Evolutionary conservation across 2,797 vertebrate genomes (phyloP), one percentile per base, ranked within the genome.

Genomic region (Anniella stebbinsi): DNA sequence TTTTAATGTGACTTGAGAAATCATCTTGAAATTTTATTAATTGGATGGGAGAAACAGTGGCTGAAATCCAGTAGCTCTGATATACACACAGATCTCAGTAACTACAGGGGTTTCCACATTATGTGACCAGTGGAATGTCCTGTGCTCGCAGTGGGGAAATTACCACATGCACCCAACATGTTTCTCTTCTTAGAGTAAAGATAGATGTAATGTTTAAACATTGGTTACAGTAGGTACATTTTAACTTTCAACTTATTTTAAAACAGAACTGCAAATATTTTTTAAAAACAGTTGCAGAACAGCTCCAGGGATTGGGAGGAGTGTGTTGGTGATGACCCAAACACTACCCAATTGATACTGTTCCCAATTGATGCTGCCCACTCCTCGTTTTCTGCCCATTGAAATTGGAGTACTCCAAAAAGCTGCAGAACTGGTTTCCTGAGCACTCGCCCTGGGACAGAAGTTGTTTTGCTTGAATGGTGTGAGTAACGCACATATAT

Each of bases 1-100:
- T 86, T 12, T 28, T 85, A 95, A 78, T 18, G 30, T 33, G 41
- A 93, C 93, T 82, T 25, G 33, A 85, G 83, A 87, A 86, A 88
- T 92, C 87, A 70, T n/a, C n/a, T 93, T 72, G 85, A 23, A 57
- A 12, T 72, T 92, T 66, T 87, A 11, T 83, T 67, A 45, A 63
- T 93, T 87, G 11, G 25, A 75, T 92, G 41, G 84, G 87, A 87
- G 86, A 89, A 91, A 88, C 82, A 9, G 38, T 36, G 36, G 63
- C 21, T 76, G 7, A 45, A 63, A 85, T 86, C 76, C 28, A n/a
- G 45, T 13, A 2, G 63, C 38, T 48, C 81, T 54, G 25, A 13
- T 66, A 28, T 18, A 33, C 45, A 75, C 28, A 33, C 13, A 81
- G 51, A 66, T 48, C 41, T 63, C 67, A 51, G 17, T 21, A 45